Conservation (phyloP, 2,113 vertebrate genomes). For the Sinocyclocheilus anshuiensis region DNA sequence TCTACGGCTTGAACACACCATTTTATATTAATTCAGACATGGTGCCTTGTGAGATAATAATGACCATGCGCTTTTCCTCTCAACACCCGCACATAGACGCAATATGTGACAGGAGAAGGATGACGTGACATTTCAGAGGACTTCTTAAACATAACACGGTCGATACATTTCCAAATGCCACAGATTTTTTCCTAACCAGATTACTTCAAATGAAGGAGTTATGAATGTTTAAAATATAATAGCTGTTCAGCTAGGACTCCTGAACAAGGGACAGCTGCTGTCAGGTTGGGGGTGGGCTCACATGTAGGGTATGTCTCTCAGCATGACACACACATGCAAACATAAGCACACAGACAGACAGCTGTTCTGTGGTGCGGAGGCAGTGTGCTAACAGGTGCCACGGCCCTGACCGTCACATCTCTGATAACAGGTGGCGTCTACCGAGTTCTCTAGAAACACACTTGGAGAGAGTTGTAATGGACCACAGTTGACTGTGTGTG, state of each 20-base stretch:
- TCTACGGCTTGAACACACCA: slow-evolving; percentile 67
- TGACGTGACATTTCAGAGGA: neutral
- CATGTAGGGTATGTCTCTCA: slow-evolving; percentile 71
- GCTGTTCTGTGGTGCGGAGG: slow-evolving; percentile 71
- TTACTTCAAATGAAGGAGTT: slow-evolving; percentile 67
- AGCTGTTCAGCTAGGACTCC: slow-evolving; percentile 63
- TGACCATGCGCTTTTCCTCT: neutral
- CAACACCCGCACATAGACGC: neutral
- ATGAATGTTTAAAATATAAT: slow-evolving; percentile 56
- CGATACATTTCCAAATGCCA: slow-evolving; percentile 19
- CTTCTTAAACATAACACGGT: slow-evolving; percentile 11
- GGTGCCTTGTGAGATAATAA: slow-evolving; percentile 32
- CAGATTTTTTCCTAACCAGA: slow-evolving; percentile 57
- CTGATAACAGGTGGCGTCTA: slow-evolving; percentile 75
- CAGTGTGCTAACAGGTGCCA: slow-evolving; percentile 78
- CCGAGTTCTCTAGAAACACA: slow-evolving; percentile 33
- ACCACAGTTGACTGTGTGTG: slow-evolving; percentile 62
- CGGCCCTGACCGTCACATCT: slow-evolving; percentile 68
- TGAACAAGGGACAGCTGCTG: slow-evolving; percentile 71
- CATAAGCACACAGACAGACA: slow-evolving; percentile 59
- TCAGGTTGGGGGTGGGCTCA: slow-evolving; percentile 71
- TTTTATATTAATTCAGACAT: slow-evolving; percentile 28
- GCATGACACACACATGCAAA: slow-evolving; percentile 62
- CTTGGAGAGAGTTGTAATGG: slow-evolving; percentile 19
- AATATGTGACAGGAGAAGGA: neutral